Evolutionary conservation across 2,113 vertebrate genomes (phyloP).

Genomic region (Microcebus ravelobensis): DNA sequence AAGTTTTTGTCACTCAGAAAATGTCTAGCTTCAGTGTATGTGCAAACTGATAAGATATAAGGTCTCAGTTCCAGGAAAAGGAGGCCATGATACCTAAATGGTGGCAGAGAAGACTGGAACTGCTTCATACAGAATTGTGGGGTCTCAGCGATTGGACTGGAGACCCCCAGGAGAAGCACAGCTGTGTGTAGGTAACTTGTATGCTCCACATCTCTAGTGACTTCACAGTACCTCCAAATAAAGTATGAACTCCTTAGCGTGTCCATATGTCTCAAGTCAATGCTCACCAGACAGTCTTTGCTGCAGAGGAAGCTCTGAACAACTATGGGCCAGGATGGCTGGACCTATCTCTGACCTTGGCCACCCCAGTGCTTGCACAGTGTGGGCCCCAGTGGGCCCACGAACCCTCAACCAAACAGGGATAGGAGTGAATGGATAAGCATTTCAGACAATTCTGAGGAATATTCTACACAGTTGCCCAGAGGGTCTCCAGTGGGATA

Average conservation of each 20-base stretch:
- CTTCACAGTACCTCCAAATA: not conserved
- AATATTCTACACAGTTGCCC: not conserved
- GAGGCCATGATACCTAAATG: not conserved
- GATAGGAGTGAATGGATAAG: not conserved
- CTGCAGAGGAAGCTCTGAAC: not conserved
- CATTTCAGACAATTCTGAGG: not conserved
- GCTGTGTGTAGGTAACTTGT: rapidly evolving
- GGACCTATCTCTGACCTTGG: not conserved
- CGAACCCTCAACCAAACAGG: not conserved
- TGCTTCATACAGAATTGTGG: not conserved
- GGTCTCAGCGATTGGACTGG: too few relatives aligned
- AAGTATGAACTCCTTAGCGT: not conserved
- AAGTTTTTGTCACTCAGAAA: not conserved
- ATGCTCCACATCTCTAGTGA: not conserved
- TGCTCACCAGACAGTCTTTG: not conserved
- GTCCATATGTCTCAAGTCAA: rapidly evolving
- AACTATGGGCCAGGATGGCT: not conserved
- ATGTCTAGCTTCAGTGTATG: not conserved
- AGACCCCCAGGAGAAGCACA: not conserved
- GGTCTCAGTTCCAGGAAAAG: not conserved
- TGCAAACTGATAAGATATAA: not conserved
- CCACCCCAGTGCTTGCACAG: not conserved
- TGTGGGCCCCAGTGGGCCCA: too few relatives aligned
- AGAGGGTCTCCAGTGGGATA: not conserved
- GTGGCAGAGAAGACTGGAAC: not conserved